Evolutionary conservation across 2,797 vertebrate species (phyloP).

Genomic region (Epinephelus coioides): DNA sequence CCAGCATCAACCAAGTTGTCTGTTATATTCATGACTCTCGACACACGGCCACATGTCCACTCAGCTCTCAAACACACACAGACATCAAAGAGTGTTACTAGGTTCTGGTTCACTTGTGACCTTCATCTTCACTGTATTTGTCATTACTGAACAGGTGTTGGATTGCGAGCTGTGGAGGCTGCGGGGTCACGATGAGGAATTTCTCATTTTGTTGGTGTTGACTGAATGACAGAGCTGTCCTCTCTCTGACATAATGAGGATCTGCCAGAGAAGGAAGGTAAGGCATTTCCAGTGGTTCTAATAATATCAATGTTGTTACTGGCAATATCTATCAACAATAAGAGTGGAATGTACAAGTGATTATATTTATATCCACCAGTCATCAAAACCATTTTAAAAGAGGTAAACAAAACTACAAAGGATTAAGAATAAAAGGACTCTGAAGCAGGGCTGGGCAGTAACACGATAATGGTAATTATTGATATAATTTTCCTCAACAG

Average conservation of each 20-base stretch:
- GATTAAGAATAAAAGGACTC: constrained; percentile 10
- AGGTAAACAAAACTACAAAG: constrained; percentile 21
- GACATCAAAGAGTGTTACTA: constrained; percentile 23
- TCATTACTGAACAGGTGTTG: constrained; percentile 66
- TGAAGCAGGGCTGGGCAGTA: not conserved
- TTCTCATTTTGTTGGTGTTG: constrained; percentile 80
- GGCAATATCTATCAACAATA: constrained; percentile 7
- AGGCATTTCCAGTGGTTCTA: constrained; percentile 16
- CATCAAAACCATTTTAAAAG: constrained; percentile 24
- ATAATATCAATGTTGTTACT: constrained; percentile 32
- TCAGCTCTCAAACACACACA: constrained; percentile 4
- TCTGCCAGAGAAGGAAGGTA: not conserved
- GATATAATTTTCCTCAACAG: too few relatives aligned
- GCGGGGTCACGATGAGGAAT: constrained; percentile 58
- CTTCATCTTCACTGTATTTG: constrained; percentile 36
- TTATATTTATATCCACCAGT: constrained; percentile 30
- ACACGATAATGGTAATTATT: too few relatives aligned
- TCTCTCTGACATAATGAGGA: constrained; percentile 39
- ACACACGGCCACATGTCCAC: constrained; percentile 26
- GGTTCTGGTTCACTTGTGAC: constrained; percentile 36
- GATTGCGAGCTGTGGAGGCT: constrained; percentile 9
- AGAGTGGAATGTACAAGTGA: constrained; percentile 23
- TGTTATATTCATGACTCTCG: constrained; percentile 9
- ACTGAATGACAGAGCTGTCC: constrained; percentile 67
- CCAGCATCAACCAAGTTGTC: constrained; percentile 53